Base-by-base conservation (phyloP, 2,797 vertebrate species). In the Galaxias olidus region DNA sequence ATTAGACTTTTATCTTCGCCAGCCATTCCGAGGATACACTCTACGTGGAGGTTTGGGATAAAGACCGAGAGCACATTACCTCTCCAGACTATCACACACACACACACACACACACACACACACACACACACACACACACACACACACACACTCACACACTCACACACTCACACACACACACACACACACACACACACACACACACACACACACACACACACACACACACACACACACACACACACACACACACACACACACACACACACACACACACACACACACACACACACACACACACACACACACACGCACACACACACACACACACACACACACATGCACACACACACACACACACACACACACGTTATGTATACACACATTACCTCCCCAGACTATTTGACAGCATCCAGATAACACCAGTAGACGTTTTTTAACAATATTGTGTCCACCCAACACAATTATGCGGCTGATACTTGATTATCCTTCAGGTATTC, bases 81-180 rank as follows among this genome's bases (percentile, higher is more conserved):
- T 61, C 70, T 63, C 47, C 46, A 58, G 79, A 83, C 83, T 67
- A 81, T 10, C 41, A 45, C 14, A 42, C 54, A 56, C 9, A 42
- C 7, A 4, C 9, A 19, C 66, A 15, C 40, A 18, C 40, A 18
- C 30, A 18, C 43, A 7, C 18, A 20, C 41, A 13, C 12, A 10
- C 54, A 41, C 54, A 14, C 54, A 43, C 54, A 15, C 17, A 45
- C 56, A 8, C 17, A 8, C 17, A 19, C 50, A 9, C 50, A 19
- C 50, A 30, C 44, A 13, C 14, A 4, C 63, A 56, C 19, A 46
- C 19, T 12, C 48, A 41, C 15, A 52, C n/a, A 11, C 49, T 12
- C 61, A 9, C 18, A 13, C 3, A 11, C 20, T 13, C 20, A 14
- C 30, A 18, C 15, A n/a, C 53, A 55, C 19, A 40, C 8, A 40